Evolutionary conservation across 2,888 invertebrate species (phyloP), one percentile per base, ranked within the genome.

Genomic region (Lasioglossum pauxillum): DNA sequence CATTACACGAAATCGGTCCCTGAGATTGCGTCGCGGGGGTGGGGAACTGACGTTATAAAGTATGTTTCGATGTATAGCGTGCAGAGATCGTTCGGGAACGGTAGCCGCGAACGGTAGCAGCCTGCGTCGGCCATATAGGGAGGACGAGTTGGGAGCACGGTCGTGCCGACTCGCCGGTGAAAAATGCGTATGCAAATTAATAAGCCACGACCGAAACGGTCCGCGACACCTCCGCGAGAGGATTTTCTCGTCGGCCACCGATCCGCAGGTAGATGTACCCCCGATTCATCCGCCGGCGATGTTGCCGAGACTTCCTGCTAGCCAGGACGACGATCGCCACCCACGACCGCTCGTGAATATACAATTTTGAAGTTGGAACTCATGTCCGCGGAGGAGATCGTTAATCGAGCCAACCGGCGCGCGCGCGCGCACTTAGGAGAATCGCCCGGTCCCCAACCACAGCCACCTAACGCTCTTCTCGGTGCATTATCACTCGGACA

Each of bases 141-240:
- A 38, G 75, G 67, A 60, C 79, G 82, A 75, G 75, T 67, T 67
- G 75, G 86, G 44, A 69, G 78, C 75, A 71, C 60, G 86, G 69
- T 80, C 86, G 80, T 81, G 80, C 78, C 71, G 71, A 83, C 27
- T 44, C 79, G 23, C 60, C 82, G 71, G 57, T 77, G 84, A 89
- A 89, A 88, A 88, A 90, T 86, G 74, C 77, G 78, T 88, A 90
- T 90, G 90, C 90, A 90, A 90, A 90, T 90, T 90, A 89, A 90
- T 89, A 90, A 89, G 87, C 84, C 80, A 71, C 69, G 76, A 80
- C 57, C 80, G 81, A 85, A 89, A 89, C 90, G 84, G 86, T 81
- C 82, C 74, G 82, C 90, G 86, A 89, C 90, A 89, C 89, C 88
- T 77, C 71, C 80, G 73, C 53, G 53, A 77, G 73, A 76, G 84